Evolutionary conservation across 2,888 invertebrate species (phyloP).

Genomic region (Orthonevra nobilis): DNA sequence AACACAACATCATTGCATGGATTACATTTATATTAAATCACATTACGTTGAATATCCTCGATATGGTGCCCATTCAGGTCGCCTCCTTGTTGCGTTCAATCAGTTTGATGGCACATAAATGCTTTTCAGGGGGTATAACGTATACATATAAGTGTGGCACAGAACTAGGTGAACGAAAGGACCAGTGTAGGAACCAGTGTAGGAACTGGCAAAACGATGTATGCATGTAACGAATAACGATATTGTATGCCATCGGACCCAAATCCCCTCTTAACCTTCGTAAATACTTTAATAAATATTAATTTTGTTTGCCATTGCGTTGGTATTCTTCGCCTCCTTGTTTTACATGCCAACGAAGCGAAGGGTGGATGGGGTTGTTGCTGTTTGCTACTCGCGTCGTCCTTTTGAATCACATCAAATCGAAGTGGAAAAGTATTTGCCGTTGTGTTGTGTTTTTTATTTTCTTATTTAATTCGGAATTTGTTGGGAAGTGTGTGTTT

Average conservation of each 20-base stretch:
- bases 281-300: constrained; percentile 70
- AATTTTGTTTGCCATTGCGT: constrained; percentile 58
- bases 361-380: background rate
- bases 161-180: background rate
- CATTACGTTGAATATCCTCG: constrained; percentile 66
- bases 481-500: constrained; percentile 34
- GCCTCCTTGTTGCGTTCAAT: constrained; percentile 58
- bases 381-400: constrained; percentile 2
- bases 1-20: constrained; percentile 62
- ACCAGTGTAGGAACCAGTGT: background rate
- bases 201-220: constrained; percentile 24
- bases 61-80: constrained; percentile 53
- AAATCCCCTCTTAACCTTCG: constrained; percentile 65
- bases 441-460: constrained; percentile 9
- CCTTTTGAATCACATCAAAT: constrained; percentile 58
- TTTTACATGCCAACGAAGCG: constrained; percentile 32
- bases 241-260: constrained; percentile 57
- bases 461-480: constrained; percentile 57
- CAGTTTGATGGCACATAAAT: constrained; percentile 69
- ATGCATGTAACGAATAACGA: no score
- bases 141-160: no score
- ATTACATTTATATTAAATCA: constrained; percentile 68
- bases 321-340: constrained; percentile 54
- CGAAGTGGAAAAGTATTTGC: constrained; percentile 53
- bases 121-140: constrained; percentile 37